phyloP scores from a whole-genome alignment of 2,888 invertebrate genomes.

The Phanerotoma sp. region DNA sequence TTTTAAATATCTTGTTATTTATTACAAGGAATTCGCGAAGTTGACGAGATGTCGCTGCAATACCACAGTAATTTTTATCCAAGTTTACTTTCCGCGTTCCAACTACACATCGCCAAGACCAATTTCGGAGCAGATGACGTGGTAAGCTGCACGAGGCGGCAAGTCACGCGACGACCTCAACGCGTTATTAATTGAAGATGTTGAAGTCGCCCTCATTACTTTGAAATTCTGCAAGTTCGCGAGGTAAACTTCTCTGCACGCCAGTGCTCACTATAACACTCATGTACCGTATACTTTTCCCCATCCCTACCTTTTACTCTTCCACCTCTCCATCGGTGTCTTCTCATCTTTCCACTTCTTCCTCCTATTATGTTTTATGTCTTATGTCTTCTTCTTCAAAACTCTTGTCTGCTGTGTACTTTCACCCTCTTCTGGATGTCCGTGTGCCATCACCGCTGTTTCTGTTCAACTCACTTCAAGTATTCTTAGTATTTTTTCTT shows the following conservation, averaged over 20 bases:
- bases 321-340: too few relatives aligned
- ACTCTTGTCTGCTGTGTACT: background rate
- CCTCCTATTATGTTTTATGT: slow-evolving; percentile 7
- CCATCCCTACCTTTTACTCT: too few relatives aligned
- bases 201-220: slow-evolving; percentile 31
- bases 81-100: too few relatives aligned
- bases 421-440: background rate
- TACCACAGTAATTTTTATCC: too few relatives aligned
- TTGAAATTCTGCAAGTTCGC: slow-evolving; percentile 34
- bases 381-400: background rate
- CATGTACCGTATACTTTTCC: too few relatives aligned
- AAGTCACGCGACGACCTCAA: slow-evolving; percentile 27
- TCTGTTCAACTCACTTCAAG: background rate
- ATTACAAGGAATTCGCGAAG: too few relatives aligned
- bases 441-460: background rate
- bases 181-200: slow-evolving; percentile 35
- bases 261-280: background rate
- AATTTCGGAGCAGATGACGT: slow-evolving; percentile 21
- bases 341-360: too few relatives aligned
- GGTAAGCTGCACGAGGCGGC: slow-evolving; percentile 20
- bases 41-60: too few relatives aligned
- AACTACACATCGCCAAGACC: too few relatives aligned
- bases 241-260: slow-evolving; percentile 19
- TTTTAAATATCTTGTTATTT: too few relatives aligned
- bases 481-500: too few relatives aligned